phyloP scores from a whole-genome alignment of 1,140 invertebrate species.

The Ostrea edulis region DNA sequence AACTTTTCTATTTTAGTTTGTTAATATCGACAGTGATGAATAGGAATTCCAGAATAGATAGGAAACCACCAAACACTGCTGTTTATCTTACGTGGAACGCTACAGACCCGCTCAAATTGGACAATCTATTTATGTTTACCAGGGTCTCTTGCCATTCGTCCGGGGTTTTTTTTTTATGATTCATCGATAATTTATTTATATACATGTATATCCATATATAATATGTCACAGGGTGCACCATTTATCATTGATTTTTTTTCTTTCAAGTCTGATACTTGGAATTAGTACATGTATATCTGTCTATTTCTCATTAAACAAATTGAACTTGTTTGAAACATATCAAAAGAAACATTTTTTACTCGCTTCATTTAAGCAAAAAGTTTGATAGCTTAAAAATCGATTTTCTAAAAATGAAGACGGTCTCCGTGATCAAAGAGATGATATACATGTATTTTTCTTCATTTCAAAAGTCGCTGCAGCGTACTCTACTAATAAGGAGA shows the following conservation, averaged over 20 bases:
- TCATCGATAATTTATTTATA: neutral
- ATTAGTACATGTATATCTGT: too few species aligned
- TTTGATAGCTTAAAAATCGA: too few species aligned
- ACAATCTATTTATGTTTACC: conserved; percentile 1
- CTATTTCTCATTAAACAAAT: neutral
- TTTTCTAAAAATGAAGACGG: too few species aligned
- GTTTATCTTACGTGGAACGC: neutral
- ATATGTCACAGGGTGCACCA: neutral
- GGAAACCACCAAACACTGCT: neutral
- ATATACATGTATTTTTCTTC: too few species aligned
- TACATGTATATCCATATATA: neutral
- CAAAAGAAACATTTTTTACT: neutral
- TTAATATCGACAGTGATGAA: conserved; percentile 29
- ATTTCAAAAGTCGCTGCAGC: too few species aligned
- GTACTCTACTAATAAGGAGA: too few species aligned
- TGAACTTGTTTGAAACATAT: neutral
- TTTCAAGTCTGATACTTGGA: too few species aligned
- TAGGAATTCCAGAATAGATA: neutral
- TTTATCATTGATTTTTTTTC: neutral
- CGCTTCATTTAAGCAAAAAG: neutral
- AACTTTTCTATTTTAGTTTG: conserved; percentile 35
- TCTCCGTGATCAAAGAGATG: too few species aligned
- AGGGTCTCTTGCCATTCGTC: neutral
- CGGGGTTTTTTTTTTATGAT: neutral
- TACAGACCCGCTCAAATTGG: neutral